phyloP scores from a whole-genome alignment of 1,140 invertebrate genomes.

The Nephotettix cincticeps region DNA sequence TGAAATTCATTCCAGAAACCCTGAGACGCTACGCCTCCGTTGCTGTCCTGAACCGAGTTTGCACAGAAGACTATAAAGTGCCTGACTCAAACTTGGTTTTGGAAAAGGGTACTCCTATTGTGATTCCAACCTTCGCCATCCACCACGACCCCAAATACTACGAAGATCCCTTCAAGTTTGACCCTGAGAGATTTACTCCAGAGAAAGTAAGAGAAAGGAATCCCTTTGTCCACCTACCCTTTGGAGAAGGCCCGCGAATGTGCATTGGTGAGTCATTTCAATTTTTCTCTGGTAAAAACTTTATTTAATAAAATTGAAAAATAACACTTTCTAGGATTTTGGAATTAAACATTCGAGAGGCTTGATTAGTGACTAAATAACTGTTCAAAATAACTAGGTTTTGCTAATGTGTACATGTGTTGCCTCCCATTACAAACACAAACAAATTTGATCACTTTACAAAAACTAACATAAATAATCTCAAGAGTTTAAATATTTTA shows the following conservation, averaged over 20 bases:
- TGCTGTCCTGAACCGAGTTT: constrained; percentile 50
- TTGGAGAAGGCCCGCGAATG: constrained; percentile 57
- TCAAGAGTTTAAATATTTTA: no score
- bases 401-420: no score
- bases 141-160: constrained; percentile 59
- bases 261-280: constrained; percentile 56
- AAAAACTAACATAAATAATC: no score
- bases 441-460: no score
- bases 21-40: constrained; percentile 57
- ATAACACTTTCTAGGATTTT: no score
- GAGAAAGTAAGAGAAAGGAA: constrained; percentile 46
- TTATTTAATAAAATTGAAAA: no score
- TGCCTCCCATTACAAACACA: no score
- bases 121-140: constrained; percentile 52
- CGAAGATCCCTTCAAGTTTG: constrained; percentile 56
- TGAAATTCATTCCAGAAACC: constrained; percentile 51
- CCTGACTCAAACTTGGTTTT: constrained; percentile 47
- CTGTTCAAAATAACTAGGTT: no score
- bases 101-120: constrained; percentile 47
- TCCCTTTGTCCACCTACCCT: constrained; percentile 55
- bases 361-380: no score
- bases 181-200: constrained; percentile 52
- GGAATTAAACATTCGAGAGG: no score
- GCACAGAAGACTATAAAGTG: constrained; percentile 54
- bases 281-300: no score